Evolutionary conservation across 2,113 vertebrate genomes (phyloP).

Genomic region (Corvus moneduloides): DNA sequence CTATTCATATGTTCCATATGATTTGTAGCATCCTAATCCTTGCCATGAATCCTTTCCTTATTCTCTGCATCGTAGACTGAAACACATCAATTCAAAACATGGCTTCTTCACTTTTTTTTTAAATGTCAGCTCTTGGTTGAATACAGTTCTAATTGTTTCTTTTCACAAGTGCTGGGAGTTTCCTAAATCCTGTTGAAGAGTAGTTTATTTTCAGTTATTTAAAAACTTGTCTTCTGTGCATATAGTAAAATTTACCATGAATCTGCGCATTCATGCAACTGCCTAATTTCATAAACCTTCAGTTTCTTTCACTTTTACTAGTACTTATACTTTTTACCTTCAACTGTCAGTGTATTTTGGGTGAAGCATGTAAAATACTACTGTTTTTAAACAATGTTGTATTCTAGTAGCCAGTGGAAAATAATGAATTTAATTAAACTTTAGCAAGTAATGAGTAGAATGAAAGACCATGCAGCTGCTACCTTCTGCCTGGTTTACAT

Average conservation of each 20-base stretch:
- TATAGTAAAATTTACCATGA: background rate
- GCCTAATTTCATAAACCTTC: background rate
- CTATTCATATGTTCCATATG: constrained; percentile 63
- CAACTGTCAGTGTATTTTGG: background rate
- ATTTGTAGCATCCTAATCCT: constrained; percentile 67
- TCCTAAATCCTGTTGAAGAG: background rate
- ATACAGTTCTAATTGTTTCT: background rate
- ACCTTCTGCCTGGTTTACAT: rapidly evolving
- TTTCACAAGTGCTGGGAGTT: background rate
- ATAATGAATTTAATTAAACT: background rate
- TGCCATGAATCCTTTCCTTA: constrained; percentile 66
- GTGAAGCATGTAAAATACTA: background rate
- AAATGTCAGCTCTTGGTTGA: constrained; percentile 2
- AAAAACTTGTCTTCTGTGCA: background rate
- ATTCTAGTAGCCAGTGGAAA: background rate
- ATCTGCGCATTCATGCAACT: background rate
- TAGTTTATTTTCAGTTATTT: constrained; percentile 1
- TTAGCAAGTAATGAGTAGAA: background rate
- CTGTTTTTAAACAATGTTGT: background rate
- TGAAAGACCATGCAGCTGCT: background rate
- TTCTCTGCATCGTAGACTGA: constrained; percentile 32
- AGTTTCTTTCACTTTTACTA: background rate
- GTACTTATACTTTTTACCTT: background rate
- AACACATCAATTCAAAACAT: constrained; percentile 32
- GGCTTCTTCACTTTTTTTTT: constrained; percentile 18